phyloP scores from a whole-genome alignment of 2,113 vertebrate genomes.

The Macquaria ambigua region DNA sequence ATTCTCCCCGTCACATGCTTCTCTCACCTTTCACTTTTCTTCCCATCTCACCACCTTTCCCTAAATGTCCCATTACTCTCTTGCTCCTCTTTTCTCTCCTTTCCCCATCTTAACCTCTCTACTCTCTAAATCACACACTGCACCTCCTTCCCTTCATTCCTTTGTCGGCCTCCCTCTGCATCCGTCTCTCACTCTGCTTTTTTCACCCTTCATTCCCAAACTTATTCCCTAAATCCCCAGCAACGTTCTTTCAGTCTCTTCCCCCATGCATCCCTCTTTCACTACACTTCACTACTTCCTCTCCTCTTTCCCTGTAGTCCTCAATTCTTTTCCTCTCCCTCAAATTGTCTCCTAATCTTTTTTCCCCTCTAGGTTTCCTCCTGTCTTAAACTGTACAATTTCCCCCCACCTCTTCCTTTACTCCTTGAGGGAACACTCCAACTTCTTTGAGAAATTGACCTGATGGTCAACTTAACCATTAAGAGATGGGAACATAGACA shows the following conservation, averaged over 20 bases:
- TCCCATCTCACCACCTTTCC: constrained; percentile 57
- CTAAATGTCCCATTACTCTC: constrained; percentile 63
- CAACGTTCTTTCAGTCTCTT: constrained; percentile 46
- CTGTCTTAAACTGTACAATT: constrained; percentile 60
- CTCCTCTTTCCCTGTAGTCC: constrained; percentile 56
- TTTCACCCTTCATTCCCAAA: constrained; percentile 43
- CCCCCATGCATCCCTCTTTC: constrained; percentile 40
- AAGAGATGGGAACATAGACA: constrained; percentile 25
- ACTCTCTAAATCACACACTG: constrained; percentile 51
- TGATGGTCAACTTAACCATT: constrained; percentile 49
- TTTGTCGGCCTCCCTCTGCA: constrained; percentile 50
- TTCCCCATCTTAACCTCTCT: constrained; percentile 36
- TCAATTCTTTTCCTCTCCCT: constrained; percentile 49
- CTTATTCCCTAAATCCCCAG: constrained; percentile 58
- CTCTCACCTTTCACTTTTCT: constrained; percentile 64
- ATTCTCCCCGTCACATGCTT: constrained; percentile 33
- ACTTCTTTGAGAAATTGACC: constrained; percentile 42
- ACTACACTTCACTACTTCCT: constrained; percentile 8
- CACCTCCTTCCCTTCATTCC: constrained; percentile 33
- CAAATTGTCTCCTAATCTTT: constrained; percentile 68
- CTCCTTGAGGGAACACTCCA: constrained; percentile 44
- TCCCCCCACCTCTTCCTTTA: constrained; percentile 31
- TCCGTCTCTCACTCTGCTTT: constrained; percentile 46
- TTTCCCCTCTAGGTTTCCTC: constrained; percentile 50
- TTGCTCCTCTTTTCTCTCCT: constrained; percentile 39